Base-by-base conservation (phyloP, 1,140 invertebrate species). In the Bombus waltoni region DNA sequence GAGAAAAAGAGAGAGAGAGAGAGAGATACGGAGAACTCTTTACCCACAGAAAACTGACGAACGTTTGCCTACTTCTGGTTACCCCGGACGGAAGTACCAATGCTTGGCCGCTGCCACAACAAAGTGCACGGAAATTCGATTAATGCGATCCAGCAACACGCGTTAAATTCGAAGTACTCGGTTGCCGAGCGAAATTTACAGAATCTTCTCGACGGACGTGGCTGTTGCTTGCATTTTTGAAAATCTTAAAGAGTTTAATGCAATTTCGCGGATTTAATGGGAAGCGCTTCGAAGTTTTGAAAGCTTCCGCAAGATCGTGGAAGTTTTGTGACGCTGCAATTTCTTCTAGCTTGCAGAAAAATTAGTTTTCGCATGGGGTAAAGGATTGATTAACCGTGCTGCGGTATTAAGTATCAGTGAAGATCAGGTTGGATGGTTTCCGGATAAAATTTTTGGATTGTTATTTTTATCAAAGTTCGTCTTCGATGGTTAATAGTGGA, bases 81-180 rank as follows among this genome's bases (percentile, higher is more conserved):
- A 53, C 47, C 18, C 47, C 84, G 74, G 85, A 72, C 81, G 78
- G 83, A 84, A 90, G 71, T 85, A 87, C 73, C 70, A 88, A 86
- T 89, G 87, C 85, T 68, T 85, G 65, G 75, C 89, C 71, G 47
- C 65, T 53, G 81, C 66, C 66, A 35, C 68, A 83, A 85, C 85
- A 87, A 86, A 92, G 89, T 90, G 88, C 82, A 86, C 86, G 87
- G 85, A 91, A 92, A 92, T 92, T 92, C 91, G 91, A 92, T 89
- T 90, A 90, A 88, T 85, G 72, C 91, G 89, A 91, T 88, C 76
- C 44, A 62, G 28, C 25, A 74, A 68, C 66, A 47, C 62, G 62
- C 42, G 71, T 35, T 32, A 38, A 76, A 78, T 53, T 53, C 25
- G 62, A 79, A 57, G 4, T 57, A 57, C n/a, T 25, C 18, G 32